Evolutionary conservation across 2,113 vertebrate species (phyloP), one percentile per base, ranked within the genome.

Genomic region (Daphoenositta chrysoptera): DNA sequence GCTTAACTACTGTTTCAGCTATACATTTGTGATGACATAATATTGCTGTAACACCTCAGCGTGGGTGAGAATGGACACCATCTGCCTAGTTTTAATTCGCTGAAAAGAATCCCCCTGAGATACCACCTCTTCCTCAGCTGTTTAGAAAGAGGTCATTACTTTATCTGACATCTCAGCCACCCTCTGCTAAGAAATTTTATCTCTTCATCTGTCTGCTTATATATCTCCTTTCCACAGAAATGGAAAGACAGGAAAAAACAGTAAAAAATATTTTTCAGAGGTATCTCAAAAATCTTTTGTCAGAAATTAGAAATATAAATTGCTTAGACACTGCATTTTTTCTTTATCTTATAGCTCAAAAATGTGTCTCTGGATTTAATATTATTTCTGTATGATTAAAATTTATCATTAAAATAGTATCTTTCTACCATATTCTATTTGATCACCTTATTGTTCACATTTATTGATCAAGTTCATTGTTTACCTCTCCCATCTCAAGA

Each of bases 101-200:
- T 93, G 90, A 86, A 69, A 57, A 86, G 60, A 69, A 76, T 5
- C 5, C 40, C 63, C 37, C 12, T 93, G 87, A 90, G 54, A 91
- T 73, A 94, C 50, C 31, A 81, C 16, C 70, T 87, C 26, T 92
- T 93, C 47, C 30, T 90, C 87, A 90, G 33, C 28, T 96, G 26
- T 71, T 95, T 53, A 94, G 58, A 97, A 97, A 72, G 42, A 94
- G 63, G 76, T 95, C 61, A 80, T 68, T 85, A 35, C 76, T 70
- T 86, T 95, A 50, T 61, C 73, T 94, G 75, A 83, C 47, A 95
- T 95, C 58, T 93, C 83, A 84, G 56, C 42, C 15, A 93, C 14
- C 22, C 91, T 93, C 79, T 88, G 50, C 12, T 86, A 87, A 76
- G 33, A 86, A 85, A 90, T 71, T 90, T 85, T 79, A n/a, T 44